Conservation (phyloP, 2,888 invertebrate species). For the Noctua janthina region DNA sequence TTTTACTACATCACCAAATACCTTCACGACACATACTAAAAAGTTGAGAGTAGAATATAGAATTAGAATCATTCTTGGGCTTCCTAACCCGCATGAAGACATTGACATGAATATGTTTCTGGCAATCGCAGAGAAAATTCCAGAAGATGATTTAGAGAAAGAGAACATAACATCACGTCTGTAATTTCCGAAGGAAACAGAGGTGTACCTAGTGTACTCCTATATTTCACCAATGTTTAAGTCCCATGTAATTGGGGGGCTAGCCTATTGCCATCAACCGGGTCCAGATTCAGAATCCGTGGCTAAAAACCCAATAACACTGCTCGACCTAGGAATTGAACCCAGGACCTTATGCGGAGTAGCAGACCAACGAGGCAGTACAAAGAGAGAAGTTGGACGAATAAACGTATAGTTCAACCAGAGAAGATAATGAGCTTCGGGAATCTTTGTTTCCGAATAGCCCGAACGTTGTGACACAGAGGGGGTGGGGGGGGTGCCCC, state of each 20-base stretch:
- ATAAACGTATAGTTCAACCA: neutral
- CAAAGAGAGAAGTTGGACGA: neutral
- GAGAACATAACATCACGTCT: neutral
- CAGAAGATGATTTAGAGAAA: neutral
- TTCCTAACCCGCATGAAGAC: neutral
- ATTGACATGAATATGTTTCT: neutral
- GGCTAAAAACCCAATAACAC: neutral
- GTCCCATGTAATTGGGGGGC: neutral
- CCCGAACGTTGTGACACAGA: neutral
- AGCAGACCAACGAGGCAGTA: neutral
- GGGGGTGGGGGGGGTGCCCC: neutral
- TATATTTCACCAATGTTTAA: neutral
- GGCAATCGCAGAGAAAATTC: conserved; percentile 5
- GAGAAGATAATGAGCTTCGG: neutral
- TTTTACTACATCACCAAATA: neutral
- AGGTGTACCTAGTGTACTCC: neutral
- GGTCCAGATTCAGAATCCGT: neutral
- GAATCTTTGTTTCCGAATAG: neutral
- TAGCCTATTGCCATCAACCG: neutral
- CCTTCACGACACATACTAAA: neutral
- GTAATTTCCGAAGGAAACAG: neutral
- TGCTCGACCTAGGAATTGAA: neutral
- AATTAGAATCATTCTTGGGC: neutral
- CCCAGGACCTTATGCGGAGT: neutral
- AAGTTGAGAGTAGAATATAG: neutral